Conservation (phyloP, 2,888 invertebrate genomes). For the Lordiphosa fenestrarum region DNA sequence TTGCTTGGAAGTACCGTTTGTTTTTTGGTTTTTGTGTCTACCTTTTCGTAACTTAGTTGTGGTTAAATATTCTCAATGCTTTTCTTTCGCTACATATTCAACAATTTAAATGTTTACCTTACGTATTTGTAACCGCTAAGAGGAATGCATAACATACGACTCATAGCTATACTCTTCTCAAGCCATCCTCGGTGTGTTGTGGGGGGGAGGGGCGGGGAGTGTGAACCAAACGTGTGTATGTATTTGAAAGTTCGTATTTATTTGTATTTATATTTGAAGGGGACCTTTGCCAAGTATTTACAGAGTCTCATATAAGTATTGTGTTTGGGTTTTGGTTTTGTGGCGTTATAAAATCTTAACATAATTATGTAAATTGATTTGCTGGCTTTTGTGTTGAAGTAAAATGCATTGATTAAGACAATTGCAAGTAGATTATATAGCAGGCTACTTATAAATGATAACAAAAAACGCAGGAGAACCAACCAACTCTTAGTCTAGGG, state of each 20-base stretch:
- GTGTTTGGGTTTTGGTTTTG: conserved; percentile 35
- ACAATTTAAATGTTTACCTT: conserved; percentile 64
- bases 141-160: conserved; percentile 55
- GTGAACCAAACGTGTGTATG: conserved; percentile 20
- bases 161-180: conserved; percentile 20
- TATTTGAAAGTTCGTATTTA: conserved; percentile 56
- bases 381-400: conserved; percentile 29
- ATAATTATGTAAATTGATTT: conserved; percentile 60
- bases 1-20: conserved; percentile 67
- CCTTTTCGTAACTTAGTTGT: conserved; percentile 55
- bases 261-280: conserved; percentile 46
- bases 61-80: conserved; percentile 48
- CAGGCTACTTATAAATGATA: conserved; percentile 65
- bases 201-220: conserved; percentile 2
- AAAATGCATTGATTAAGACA: conserved; percentile 61
- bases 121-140: conserved; percentile 60
- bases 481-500: conserved; percentile 1
- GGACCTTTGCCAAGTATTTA: conserved; percentile 64
- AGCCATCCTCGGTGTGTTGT: conserved; percentile 18
- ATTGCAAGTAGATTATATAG: conserved; percentile 47
- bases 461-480: conserved; percentile 4
- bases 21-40: conserved; percentile 42
- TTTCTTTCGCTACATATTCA: conserved; percentile 59
- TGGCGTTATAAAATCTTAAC: conserved; percentile 71
- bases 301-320: conserved; percentile 59